Percentiles rank a stretch among this genome's conserved stretches.
These are phyloP conservation scores for Thryonomys swinderianus DNA, from an alignment of 2,113 vertebrate species.

Conservation along the genomic window DNA sequence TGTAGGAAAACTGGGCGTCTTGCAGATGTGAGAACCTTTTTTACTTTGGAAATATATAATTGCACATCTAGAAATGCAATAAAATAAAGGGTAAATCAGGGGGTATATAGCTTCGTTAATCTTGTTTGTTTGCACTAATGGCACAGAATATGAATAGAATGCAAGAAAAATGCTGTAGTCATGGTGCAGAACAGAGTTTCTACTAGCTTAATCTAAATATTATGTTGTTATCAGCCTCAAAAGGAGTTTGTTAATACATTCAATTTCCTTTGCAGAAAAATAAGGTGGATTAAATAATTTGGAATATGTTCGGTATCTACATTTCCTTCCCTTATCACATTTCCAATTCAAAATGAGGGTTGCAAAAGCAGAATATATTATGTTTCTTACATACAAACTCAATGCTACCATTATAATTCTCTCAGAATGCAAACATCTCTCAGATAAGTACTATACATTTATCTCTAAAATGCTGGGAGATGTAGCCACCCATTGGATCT, in stretches of 20 bases:
- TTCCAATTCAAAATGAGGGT: constrained; percentile 17
- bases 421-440: too few species aligned
- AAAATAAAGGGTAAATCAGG: constrained; percentile 74
- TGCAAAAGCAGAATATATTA: neutral
- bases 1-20: constrained; percentile 14
- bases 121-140: constrained; percentile 63
- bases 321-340: neutral
- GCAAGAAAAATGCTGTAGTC: neutral
- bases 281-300: neutral
- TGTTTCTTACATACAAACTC: neutral
- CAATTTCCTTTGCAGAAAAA: constrained; percentile 19
- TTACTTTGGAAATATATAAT: constrained; percentile 62
- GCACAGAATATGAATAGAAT: neutral
- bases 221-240: neutral
- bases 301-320: neutral
- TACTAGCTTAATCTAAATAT: constrained; percentile 28
- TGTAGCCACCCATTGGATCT: neutral
- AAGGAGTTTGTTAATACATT: neutral
- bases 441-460: neutral
- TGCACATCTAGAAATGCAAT: constrained; percentile 37
- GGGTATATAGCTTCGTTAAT: constrained; percentile 49
- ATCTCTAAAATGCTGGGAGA: neutral
- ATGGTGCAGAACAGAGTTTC: neutral
- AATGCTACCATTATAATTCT: neutral
- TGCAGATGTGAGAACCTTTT: neutral